Conservation (phyloP, 2,888 invertebrate species). For the Branchipolynoe longqiensis region DNA sequence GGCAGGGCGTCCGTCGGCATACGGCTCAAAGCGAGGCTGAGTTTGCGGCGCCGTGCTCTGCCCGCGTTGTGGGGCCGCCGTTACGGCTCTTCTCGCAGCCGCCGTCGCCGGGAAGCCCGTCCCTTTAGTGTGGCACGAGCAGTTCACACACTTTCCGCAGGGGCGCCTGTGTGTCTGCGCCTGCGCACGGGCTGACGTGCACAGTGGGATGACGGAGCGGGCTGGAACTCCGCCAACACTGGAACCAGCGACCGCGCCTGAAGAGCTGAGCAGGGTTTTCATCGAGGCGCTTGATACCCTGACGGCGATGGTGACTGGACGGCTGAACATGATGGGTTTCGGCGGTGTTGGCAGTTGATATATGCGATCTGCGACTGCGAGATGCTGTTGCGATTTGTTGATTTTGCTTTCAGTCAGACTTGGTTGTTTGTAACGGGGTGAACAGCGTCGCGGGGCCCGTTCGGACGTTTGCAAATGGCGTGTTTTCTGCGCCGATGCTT, state of each 20-base stretch:
- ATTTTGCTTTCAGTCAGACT: no score
- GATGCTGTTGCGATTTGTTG: no score
- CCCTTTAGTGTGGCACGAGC: slow-evolving; percentile 8
- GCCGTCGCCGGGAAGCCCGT: background rate
- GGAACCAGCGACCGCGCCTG: background rate
- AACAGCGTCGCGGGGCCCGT: background rate
- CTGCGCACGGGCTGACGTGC: no score
- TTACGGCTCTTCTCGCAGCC: background rate
- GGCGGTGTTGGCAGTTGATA: background rate
- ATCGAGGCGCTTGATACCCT: background rate
- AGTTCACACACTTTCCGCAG: slow-evolving; percentile 24
- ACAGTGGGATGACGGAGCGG: no score
- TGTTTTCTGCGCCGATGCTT: background rate
- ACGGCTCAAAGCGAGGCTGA: background rate
- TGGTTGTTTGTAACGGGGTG: background rate
- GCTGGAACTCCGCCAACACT: background rate
- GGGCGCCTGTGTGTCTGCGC: background rate
- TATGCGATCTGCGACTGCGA: background rate
- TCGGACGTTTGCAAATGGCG: background rate
- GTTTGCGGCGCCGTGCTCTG: slow-evolving; percentile 23
- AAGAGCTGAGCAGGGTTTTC: background rate
- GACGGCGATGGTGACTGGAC: background rate
- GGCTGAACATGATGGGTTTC: slow-evolving; percentile 24
- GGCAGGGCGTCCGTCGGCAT: slow-evolving; percentile 9
- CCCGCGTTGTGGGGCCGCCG: background rate